Evolutionary conservation across 2,888 invertebrate species (phyloP).

Genomic region (Campoletis raptor): DNA sequence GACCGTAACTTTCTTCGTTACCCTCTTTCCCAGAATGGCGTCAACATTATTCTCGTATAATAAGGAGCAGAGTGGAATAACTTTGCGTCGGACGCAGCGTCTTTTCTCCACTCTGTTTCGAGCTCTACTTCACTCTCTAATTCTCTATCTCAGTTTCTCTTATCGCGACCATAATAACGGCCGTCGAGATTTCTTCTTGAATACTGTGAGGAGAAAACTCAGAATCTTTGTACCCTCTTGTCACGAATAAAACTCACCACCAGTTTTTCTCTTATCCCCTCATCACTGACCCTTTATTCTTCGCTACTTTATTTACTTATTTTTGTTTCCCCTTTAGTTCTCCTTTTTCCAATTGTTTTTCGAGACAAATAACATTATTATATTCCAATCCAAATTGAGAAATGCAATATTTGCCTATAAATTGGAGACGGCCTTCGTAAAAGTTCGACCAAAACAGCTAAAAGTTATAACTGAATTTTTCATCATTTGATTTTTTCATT

Average conservation of each 20-base stretch:
- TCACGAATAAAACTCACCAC: slow-evolving; percentile 74
- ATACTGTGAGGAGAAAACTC: slow-evolving; percentile 58
- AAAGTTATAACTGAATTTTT: neutral
- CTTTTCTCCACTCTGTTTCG: slow-evolving; percentile 58
- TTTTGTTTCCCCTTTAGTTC: slow-evolving; percentile 40
- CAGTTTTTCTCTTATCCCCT: slow-evolving; percentile 25
- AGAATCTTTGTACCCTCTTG: slow-evolving; percentile 73
- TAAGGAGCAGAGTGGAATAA: slow-evolving; percentile 77
- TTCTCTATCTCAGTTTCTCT: slow-evolving; percentile 67
- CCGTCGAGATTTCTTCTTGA: slow-evolving; percentile 70
- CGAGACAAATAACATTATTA: slow-evolving; percentile 43
- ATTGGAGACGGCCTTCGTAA: neutral
- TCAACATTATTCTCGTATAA: slow-evolving; percentile 81
- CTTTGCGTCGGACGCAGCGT: slow-evolving; percentile 72
- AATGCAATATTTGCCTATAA: neutral
- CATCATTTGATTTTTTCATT: neutral
- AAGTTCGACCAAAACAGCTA: neutral
- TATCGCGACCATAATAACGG: slow-evolving; percentile 71
- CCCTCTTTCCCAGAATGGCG: slow-evolving; percentile 75
- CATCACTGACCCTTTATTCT: neutral
- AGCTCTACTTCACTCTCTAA: slow-evolving; percentile 47
- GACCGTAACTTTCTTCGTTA: slow-evolving; percentile 80
- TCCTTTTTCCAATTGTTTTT: slow-evolving; percentile 18
- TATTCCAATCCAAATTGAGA: slow-evolving; percentile 14
- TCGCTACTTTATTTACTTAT: slow-evolving; percentile 18